phyloP scores from a whole-genome alignment of 1,140 invertebrate species.

The Luehdorfia chinensis region DNA sequence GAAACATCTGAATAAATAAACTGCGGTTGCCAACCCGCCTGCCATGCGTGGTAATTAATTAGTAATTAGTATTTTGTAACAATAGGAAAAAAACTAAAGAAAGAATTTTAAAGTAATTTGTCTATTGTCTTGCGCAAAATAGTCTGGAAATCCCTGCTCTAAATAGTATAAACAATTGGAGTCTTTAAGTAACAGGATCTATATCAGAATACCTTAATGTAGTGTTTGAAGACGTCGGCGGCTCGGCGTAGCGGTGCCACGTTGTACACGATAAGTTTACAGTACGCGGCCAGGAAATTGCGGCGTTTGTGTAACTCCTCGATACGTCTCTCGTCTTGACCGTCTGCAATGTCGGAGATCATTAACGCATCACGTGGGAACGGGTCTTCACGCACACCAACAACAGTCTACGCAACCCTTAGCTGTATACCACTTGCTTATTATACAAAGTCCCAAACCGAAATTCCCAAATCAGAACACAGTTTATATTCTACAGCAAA shows the following conservation, averaged over 20 bases:
- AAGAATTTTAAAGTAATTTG: too few relatives aligned
- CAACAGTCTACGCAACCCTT: neutral
- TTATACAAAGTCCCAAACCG: neutral
- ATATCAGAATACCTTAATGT: constrained; percentile 91
- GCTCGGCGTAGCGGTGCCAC: constrained; percentile 95
- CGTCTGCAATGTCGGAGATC: constrained; percentile 73
- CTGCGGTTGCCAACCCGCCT: too few relatives aligned
- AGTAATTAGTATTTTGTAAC: too few relatives aligned
- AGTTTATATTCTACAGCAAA: too few relatives aligned
- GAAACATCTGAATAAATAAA: too few relatives aligned
- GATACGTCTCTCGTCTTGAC: constrained; percentile 95
- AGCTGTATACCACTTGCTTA: neutral
- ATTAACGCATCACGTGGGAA: neutral
- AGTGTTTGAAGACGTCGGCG: constrained; percentile 97
- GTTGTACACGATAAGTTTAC: constrained; percentile 98
- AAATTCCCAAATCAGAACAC: too few relatives aligned
- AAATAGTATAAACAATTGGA: too few relatives aligned
- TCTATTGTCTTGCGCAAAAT: too few relatives aligned
- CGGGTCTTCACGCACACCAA: neutral
- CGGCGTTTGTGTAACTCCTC: constrained; percentile 97
- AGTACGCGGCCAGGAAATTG: constrained; percentile 97
- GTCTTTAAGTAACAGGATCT: too few relatives aligned
- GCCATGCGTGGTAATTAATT: too few relatives aligned
- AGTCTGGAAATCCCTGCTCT: too few relatives aligned
- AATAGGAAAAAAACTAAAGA: too few relatives aligned